phyloP scores from a whole-genome alignment of 2,113 vertebrate genomes.

The Labeo rohita region DNA sequence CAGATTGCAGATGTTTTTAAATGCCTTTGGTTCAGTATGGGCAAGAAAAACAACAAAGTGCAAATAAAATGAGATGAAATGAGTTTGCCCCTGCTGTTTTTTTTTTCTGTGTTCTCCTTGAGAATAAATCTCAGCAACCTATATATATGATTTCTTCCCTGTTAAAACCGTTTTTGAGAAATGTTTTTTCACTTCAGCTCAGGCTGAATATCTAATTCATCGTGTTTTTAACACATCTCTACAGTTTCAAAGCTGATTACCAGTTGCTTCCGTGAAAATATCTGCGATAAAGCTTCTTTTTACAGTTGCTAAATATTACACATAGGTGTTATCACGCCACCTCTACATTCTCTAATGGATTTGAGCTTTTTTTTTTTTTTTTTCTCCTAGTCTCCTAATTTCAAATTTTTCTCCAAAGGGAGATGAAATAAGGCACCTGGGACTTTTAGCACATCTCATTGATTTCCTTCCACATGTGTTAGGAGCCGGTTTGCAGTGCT shows the following conservation, averaged over 20 bases:
- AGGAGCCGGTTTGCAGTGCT: not conserved
- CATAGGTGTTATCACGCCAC: conserved; percentile 17
- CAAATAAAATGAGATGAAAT: conserved; percentile 20
- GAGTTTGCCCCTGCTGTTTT: not conserved
- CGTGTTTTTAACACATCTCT: not conserved
- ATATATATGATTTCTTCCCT: not conserved
- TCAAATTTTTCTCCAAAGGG: not conserved
- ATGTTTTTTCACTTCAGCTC: not conserved
- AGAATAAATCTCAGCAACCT: not conserved
- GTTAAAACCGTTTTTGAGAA: not conserved
- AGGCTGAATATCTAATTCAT: not conserved
- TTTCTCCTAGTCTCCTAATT: not conserved
- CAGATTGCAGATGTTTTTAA: conserved; percentile 20
- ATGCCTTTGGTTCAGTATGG: conserved; percentile 3
- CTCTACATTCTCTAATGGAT: conserved; percentile 18
- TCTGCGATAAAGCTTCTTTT: conserved; percentile 30
- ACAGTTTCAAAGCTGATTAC: not conserved
- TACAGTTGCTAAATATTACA: conserved; percentile 25
- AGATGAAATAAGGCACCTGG: conserved; percentile 36
- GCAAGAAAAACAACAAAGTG: conserved; percentile 23
- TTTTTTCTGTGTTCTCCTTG: not conserved
- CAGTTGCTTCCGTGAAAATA: not conserved
- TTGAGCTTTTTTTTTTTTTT: not conserved
- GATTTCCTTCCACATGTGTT: conserved; percentile 47
- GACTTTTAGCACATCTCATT: conserved; percentile 42